These are phyloP conservation scores for Oriolus oriolus DNA, from an alignment of 2,113 vertebrate species.

Conservation along the genomic window DNA sequence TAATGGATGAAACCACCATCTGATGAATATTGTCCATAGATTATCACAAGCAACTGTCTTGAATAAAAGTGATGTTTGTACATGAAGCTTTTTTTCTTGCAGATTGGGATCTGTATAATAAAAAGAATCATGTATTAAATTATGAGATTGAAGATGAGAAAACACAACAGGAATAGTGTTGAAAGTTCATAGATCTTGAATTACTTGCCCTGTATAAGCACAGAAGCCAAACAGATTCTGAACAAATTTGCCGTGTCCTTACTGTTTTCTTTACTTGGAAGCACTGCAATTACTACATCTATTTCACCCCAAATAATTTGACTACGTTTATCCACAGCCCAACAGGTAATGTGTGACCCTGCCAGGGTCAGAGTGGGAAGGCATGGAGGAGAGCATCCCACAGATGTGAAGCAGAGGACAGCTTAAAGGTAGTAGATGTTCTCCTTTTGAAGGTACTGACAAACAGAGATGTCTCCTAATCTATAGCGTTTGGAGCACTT, in stretches of 20 bases:
- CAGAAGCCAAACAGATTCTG: neutral
- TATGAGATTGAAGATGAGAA: neutral
- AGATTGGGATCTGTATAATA: neutral
- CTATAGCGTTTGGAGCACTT: neutral
- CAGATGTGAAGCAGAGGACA: neutral
- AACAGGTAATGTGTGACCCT: neutral
- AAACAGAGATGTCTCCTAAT: neutral
- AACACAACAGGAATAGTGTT: neutral
- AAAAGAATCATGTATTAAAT: neutral
- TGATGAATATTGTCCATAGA: slow-evolving; percentile 35
- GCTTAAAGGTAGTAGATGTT: fast-evolving
- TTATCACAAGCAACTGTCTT: neutral
- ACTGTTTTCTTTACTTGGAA: neutral
- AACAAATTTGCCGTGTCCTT: fast-evolving
- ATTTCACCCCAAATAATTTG: neutral
- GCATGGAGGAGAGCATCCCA: neutral
- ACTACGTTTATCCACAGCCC: neutral
- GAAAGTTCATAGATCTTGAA: neutral
- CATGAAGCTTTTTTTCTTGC: neutral
- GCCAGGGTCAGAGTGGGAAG: neutral
- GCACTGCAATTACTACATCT: neutral
- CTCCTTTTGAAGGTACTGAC: neutral
- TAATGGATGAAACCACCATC: slow-evolving; percentile 11
- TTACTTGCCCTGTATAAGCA: neutral
- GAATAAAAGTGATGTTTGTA: neutral